Conservation (phyloP, 2,113 vertebrate genomes). For the Bostrychus sinensis region DNA sequence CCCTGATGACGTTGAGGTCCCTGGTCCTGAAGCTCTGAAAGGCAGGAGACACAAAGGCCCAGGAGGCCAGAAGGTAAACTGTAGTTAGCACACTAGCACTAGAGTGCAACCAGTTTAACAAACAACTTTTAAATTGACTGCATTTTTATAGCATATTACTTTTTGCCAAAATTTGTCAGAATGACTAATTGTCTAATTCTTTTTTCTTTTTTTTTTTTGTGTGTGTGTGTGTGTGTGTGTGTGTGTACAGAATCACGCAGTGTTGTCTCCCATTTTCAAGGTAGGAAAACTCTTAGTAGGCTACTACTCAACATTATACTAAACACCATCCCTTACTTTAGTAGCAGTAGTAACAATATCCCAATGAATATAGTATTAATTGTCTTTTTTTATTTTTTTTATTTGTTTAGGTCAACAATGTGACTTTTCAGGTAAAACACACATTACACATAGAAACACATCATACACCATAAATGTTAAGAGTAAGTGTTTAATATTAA, state of each 20-base stretch:
- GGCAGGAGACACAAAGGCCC: no score
- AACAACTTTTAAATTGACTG: no score
- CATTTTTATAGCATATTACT: no score
- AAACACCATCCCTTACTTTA: neutral
- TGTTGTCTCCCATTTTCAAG: conserved; percentile 46
- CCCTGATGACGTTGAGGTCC: neutral
- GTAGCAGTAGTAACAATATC: neutral
- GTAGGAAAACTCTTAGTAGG: conserved; percentile 23
- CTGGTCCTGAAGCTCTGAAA: neutral
- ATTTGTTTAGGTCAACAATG: conserved; percentile 48
- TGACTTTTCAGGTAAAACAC: conserved; percentile 59
- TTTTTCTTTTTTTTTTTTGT: neutral
- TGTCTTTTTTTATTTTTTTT: neutral
- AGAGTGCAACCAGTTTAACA: neutral
- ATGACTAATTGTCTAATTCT: no score
- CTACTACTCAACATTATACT: neutral
- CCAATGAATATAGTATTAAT: neutral
- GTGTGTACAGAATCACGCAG: conserved; percentile 27
- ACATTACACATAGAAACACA: neutral
- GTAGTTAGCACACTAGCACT: no score
- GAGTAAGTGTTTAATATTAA: no score
- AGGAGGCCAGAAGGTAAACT: neutral
- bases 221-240: neutral
- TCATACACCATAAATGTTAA: neutral
- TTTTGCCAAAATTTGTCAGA: no score